These are phyloP conservation scores for Spodoptera exigua DNA, from an alignment of 2,888 invertebrate genomes.

Conservation along the genomic window DNA sequence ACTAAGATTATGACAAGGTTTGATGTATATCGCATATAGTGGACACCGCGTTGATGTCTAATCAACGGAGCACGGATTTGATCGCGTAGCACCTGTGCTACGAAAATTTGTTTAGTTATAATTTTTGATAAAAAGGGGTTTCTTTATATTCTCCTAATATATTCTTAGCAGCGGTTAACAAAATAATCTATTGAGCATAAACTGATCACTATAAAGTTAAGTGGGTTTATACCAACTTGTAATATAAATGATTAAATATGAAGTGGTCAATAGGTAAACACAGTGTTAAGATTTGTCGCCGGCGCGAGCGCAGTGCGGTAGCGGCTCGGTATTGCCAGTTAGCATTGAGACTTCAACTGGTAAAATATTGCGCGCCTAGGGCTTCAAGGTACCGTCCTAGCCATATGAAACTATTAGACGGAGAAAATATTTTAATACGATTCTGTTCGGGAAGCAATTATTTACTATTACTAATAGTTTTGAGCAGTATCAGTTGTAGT, in stretches of 20 bases:
- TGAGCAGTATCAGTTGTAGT: too few relatives aligned
- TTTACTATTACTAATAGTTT: conserved; percentile 16
- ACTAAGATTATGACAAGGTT: conserved; percentile 8
- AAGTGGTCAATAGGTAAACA: conserved; percentile 39
- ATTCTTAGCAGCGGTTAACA: too few relatives aligned
- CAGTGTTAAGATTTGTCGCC: conserved; percentile 22
- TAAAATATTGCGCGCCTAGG: conserved; percentile 61
- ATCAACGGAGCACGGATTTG: conserved; percentile 34
- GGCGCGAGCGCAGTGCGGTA: conserved; percentile 52
- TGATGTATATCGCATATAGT: not conserved
- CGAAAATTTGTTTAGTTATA: too few relatives aligned
- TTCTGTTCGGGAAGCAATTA: conserved; percentile 46
- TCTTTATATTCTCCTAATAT: too few relatives aligned
- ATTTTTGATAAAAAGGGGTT: not conserved
- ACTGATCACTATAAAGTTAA: too few relatives aligned
- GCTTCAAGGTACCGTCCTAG: conserved; percentile 48
- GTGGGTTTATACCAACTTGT: too few relatives aligned
- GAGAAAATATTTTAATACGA: conserved; percentile 51
- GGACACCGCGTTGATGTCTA: conserved; percentile 64
- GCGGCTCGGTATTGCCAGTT: conserved; percentile 55
- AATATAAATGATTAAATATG: conserved; percentile 18
- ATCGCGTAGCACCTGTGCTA: not conserved
- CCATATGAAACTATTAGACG: conserved; percentile 46
- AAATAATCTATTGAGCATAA: too few relatives aligned
- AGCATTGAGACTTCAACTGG: conserved; percentile 71